Base-by-base conservation (phyloP, 2,113 vertebrate genomes). In the Charadrius vociferus region DNA sequence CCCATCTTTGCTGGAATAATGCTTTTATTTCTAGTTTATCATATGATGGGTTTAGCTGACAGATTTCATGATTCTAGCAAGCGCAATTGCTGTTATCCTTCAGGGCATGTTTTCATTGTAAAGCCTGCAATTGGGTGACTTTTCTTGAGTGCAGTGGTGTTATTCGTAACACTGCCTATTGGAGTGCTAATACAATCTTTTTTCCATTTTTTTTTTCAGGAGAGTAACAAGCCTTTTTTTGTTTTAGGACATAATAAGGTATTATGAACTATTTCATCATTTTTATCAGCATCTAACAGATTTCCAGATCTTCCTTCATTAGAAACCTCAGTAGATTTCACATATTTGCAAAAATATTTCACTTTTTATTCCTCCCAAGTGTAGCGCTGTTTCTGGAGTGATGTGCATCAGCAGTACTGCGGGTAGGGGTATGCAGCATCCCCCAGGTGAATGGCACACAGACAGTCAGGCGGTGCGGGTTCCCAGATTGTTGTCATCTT, bases 11-110 rank as follows among this genome's bases (percentile, higher is more conserved):
- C 9, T 50, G 49, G 37, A 77, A 71, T 41, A 91, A 59, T 88
- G 70, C 45, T 95, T 92, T 94, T 90, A 70, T 96, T 88, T 96
- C 66, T 95, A 12, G 9, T 68, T 86, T 84, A 93, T 93, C 49
- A 27, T 72, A 20, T 43, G 67, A 78, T 58, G 45, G 39, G 36
- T 95, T 80, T 94, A 75, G 14, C 50, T 72, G 84, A 61, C 34
- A 55, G 66, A 74, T 59, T 92, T 81, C 63, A 32, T 66, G 74
- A 86, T 93, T 86, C 50, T 59, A 91, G 67, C 36, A 83, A 90
- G 12, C 1, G 2, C 32, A 65, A 29, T 87, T 94, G 41, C 74
- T 81, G 41, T 93, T 94, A 75, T 21, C 50, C 68, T 95, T 86
- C 49, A 65, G 81, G 58, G 52, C 53, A n/a, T 45, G 6, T 61